A percentile compares a stretch with the other conserved stretches of the same genome.
These are phyloP conservation scores for Centruroides vittatus DNA, from an alignment of 1,140 invertebrate genomes.

Conservation along the genomic window DNA sequence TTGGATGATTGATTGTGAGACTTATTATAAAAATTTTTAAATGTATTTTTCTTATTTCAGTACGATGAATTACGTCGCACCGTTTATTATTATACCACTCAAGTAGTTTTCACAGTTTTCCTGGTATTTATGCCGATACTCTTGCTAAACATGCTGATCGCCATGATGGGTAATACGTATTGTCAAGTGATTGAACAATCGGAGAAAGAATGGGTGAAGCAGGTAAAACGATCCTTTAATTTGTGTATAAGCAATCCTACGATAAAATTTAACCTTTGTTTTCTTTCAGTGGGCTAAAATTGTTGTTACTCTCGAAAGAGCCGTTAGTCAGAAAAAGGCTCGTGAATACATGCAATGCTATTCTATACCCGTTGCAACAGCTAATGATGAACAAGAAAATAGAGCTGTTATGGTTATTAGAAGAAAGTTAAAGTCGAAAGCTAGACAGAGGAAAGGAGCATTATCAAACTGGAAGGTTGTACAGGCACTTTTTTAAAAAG, in stretches of 20 bases:
- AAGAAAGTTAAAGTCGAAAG: constrained; percentile 86
- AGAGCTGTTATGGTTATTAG: constrained; percentile 96
- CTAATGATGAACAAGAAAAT: constrained; percentile 48
- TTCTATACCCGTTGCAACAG: constrained; percentile 49
- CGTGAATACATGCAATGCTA: constrained; percentile 86
- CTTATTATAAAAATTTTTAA: no score
- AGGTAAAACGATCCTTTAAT: constrained; percentile 40
- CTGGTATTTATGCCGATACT: constrained; percentile 96
- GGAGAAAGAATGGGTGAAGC: constrained; percentile 97
- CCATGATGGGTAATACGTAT: constrained; percentile 99
- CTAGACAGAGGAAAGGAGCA: constrained; percentile 91
- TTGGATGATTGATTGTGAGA: no score
- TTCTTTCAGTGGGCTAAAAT: constrained; percentile 85
- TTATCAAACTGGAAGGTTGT: constrained; percentile 90
- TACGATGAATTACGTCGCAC: constrained; percentile 79
- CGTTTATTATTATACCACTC: constrained; percentile 76
- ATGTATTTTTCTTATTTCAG: constrained; percentile 37
- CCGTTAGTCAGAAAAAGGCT: constrained; percentile 73
- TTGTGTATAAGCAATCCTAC: not conserved
- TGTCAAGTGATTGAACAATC: constrained; percentile 95
- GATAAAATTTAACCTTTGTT: constrained; percentile 7
- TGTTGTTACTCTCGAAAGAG: constrained; percentile 84
- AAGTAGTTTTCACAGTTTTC: constrained; percentile 89
- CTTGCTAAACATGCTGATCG: constrained; percentile 91
- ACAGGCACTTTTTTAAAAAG: no score